These are phyloP conservation scores for Mesodorylaimus sp. DNA, from an alignment of 2,888 invertebrate genomes.

Conservation along the genomic window DNA sequence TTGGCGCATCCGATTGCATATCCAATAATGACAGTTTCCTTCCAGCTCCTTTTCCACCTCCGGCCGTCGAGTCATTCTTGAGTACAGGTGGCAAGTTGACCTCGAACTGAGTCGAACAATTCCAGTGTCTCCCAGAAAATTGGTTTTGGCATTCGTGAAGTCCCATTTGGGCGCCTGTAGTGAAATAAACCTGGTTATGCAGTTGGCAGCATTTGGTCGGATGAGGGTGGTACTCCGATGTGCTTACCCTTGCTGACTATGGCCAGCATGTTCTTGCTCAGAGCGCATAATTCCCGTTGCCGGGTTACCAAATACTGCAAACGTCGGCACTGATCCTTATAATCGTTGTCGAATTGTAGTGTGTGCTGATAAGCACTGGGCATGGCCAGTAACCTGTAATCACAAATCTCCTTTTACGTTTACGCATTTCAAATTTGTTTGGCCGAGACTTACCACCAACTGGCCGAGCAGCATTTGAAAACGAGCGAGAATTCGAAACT, in stretches of 20 bases:
- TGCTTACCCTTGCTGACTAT: conserved; percentile 21
- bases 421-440: too few species aligned
- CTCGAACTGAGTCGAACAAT: conserved; percentile 26
- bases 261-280: conserved; percentile 52
- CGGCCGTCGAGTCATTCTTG: background rate
- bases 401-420: background rate
- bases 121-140: conserved; percentile 34
- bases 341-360: conserved; percentile 30
- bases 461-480: too few species aligned
- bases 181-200: background rate
- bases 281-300: conserved; percentile 50
- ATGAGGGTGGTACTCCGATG: too few species aligned
- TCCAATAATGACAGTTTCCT: background rate
- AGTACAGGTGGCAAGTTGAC: background rate
- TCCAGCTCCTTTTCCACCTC: background rate
- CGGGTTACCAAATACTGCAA: conserved; percentile 50
- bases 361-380: conserved; percentile 32
- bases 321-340: conserved; percentile 50
- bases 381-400: conserved; percentile 38
- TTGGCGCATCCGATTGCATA: conserved; percentile 5
- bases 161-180: conserved; percentile 29
- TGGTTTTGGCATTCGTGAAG: conserved; percentile 35
- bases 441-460: too few species aligned
- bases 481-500: too few species aligned
- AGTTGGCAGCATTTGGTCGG: too few species aligned